Evolutionary conservation across 2,888 invertebrate genomes (phyloP), one percentile per base, ranked within the genome.

Genomic region (Scaeva pyrastri): DNA sequence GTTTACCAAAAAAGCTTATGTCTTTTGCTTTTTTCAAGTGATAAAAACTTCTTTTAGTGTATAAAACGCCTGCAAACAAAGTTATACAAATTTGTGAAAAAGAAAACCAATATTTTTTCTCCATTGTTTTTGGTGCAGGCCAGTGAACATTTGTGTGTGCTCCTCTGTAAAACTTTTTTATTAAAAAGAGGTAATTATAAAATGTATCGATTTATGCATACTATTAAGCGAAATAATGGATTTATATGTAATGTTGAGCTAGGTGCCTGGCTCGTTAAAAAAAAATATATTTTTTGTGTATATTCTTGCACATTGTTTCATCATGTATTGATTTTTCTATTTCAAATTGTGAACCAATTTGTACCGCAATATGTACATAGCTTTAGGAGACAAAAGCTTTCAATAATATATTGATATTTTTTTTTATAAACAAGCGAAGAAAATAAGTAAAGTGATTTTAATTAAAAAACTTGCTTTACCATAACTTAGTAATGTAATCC

Each of bases 141-240:
- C 78, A 70, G 45, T 70, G 68, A 50, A 74, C 62, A 73, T 48
- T 83, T 73, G 72, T 58, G 64, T 81, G 64, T 81, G 66, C 55
- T 71, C 41, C 23, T 31, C 52, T 36, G 48, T 70, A 31, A 41
- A 55, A 48, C 23, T 55, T 77, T 72, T 58, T 60, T 60, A 41
- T 21, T 43, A 39, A 48, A 64, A 55, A 71, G n/a, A 78, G 82
- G 77, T 77, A 82, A 74, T 71, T 48, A 71, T 31, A 84, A 71
- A 43, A 71, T 36, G 14, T 71, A 79, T 79, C 66, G 79, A 79
- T 79, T 71, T 71, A 19, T 62, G 41, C 62, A 60, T 66, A 68
- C 43, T 14, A 21, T 60, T 14, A 8, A 26, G 8, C 2, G 19
- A 39, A 19, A 58, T 19, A 23, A 21, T 21, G 16, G 16, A 16